phyloP scores from a whole-genome alignment of 2,113 vertebrate species.

The Mirounga angustirostris region DNA sequence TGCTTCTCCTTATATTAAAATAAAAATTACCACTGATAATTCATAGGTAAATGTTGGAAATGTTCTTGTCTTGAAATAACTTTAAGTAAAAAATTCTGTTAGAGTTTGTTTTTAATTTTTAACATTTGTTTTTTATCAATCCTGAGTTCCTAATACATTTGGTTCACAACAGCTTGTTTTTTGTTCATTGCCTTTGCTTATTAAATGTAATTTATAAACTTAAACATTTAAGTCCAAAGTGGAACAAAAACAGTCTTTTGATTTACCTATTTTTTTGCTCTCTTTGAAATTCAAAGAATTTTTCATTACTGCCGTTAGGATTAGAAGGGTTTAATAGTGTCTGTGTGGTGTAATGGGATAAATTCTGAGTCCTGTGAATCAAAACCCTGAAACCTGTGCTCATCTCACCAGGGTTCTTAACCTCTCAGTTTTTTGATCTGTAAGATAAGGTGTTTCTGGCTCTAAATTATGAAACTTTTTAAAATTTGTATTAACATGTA shows the following conservation, averaged over 20 bases:
- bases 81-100: neutral
- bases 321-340: neutral
- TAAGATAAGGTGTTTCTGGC: slow-evolving; percentile 8
- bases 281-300: neutral
- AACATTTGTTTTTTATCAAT: slow-evolving; percentile 11
- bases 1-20: neutral
- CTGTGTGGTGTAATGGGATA: neutral
- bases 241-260: slow-evolving; percentile 20
- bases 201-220: slow-evolving; percentile 43
- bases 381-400: slow-evolving; percentile 12
- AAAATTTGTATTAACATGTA: slow-evolving; percentile 15
- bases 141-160: neutral
- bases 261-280: slow-evolving; percentile 16
- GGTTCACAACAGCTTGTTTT: neutral
- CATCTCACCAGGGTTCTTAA: neutral
- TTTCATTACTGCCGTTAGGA: slow-evolving; percentile 25
- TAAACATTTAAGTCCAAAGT: slow-evolving; percentile 18
- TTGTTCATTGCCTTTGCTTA: neutral
- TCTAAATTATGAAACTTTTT: slow-evolving; percentile 22
- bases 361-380: neutral
- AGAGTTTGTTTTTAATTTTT: slow-evolving; percentile 22
- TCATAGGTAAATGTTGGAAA: slow-evolving; percentile 38
- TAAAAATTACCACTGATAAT: neutral
- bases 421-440: neutral
- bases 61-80: neutral